phyloP scores from a whole-genome alignment of 2,797 vertebrate genomes.

The Rhinophrynus dorsalis region DNA sequence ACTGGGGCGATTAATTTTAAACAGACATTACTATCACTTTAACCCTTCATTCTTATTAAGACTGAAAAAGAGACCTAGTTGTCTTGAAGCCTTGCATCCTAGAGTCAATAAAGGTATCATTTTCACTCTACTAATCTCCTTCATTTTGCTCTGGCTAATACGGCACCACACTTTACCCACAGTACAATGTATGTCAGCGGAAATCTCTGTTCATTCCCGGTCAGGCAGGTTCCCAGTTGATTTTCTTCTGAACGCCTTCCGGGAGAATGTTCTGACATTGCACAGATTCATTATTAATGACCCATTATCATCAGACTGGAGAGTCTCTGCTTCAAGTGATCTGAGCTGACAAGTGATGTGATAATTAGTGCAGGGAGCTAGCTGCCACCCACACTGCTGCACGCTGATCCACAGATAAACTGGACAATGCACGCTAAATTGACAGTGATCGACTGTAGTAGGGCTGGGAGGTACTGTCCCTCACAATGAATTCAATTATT shows the following conservation, averaged over 20 bases:
- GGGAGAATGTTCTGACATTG: too few relatives aligned
- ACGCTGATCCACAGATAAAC: constrained; percentile 1
- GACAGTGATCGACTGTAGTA: too few relatives aligned
- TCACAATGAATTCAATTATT: too few relatives aligned
- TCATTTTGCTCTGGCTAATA: too few relatives aligned
- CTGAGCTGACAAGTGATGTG: constrained; percentile 23
- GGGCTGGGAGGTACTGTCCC: not conserved
- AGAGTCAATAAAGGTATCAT: too few relatives aligned
- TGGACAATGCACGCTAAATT: constrained; percentile 12
- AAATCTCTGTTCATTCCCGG: not conserved
- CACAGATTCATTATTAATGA: constrained; percentile 35
- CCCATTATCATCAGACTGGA: constrained; percentile 27
- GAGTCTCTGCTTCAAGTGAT: constrained; percentile 24
- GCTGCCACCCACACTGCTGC: not conserved
- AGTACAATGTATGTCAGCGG: constrained; percentile 5
- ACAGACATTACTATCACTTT: too few relatives aligned
- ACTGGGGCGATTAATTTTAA: too few relatives aligned
- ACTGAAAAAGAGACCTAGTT: too few relatives aligned
- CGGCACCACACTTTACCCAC: too few relatives aligned
- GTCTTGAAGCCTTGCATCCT: too few relatives aligned
- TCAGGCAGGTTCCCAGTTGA: not conserved
- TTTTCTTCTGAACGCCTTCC: not conserved
- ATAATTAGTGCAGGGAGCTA: constrained; percentile 25
- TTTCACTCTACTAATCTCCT: too few relatives aligned
- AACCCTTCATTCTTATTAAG: too few relatives aligned